These are phyloP conservation scores for Corydoras sp. DNA, from an alignment of 2,113 vertebrate genomes.

Conservation along the genomic window DNA sequence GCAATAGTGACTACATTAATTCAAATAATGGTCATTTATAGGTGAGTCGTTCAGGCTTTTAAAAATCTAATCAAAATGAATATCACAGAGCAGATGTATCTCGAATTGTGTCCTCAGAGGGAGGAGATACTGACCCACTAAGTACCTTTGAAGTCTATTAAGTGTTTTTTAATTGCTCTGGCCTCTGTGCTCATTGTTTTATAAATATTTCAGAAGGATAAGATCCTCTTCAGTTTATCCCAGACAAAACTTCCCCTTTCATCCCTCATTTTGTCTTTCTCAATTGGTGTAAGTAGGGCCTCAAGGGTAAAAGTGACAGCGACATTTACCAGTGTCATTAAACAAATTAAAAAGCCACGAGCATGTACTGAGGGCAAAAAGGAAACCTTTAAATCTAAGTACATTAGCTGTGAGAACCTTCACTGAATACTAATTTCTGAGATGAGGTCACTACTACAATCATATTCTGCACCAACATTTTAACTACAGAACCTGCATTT, in stretches of 20 bases:
- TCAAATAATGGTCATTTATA: slow-evolving; percentile 24
- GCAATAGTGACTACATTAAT: slow-evolving; percentile 11
- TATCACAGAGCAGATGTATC: slow-evolving; percentile 12
- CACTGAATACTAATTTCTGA: slow-evolving; percentile 25
- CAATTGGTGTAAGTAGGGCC: not conserved
- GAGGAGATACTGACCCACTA: slow-evolving; percentile 23
- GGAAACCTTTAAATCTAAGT: slow-evolving; percentile 20
- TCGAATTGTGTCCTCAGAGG: slow-evolving; percentile 18
- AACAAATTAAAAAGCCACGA: slow-evolving; percentile 38
- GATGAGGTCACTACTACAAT: slow-evolving; percentile 1
- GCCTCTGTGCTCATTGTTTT: slow-evolving; percentile 38
- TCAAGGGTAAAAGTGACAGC: slow-evolving; percentile 27
- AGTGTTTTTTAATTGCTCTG: slow-evolving; percentile 40
- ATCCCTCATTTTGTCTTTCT: not conserved
- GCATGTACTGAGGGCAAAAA: slow-evolving; percentile 25
- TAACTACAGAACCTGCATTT: not conserved
- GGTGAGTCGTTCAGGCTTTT: slow-evolving; percentile 22
- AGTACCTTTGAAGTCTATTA: slow-evolving; percentile 42
- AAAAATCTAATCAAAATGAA: slow-evolving; percentile 25
- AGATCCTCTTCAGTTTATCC: slow-evolving; percentile 4
- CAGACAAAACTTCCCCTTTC: slow-evolving; percentile 5
- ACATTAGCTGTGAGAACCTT: slow-evolving; percentile 28
- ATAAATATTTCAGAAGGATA: slow-evolving; percentile 42
- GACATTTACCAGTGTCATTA: slow-evolving; percentile 44
- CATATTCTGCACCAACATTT: not conserved